A percentile compares a stretch with the other conserved stretches of the same genome.
These are phyloP conservation scores for Nanger granti DNA, from an alignment of 2,113 vertebrate species.

Conservation along the genomic window DNA sequence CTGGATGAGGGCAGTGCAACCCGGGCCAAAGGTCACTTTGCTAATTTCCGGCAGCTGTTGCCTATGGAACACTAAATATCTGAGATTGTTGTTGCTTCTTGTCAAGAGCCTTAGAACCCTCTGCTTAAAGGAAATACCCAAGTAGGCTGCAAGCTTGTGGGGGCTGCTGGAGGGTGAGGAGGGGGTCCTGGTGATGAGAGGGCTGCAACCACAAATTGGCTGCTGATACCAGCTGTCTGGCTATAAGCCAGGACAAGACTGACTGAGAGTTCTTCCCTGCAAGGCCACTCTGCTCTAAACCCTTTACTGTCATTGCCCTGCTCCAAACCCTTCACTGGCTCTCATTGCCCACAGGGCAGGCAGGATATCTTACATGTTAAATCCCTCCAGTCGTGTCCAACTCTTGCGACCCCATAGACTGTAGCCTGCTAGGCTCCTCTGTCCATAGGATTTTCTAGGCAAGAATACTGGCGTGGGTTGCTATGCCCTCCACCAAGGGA, in stretches of 20 bases:
- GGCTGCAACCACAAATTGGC: neutral
- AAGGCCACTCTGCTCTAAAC: neutral
- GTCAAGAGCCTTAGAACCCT: neutral
- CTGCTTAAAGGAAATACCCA: neutral
- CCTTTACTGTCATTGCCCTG: neutral
- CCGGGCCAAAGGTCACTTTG: neutral
- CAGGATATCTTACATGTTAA: neutral
- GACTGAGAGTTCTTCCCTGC: neutral
- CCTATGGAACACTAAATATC: neutral
- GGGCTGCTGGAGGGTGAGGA: neutral
- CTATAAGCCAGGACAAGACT: neutral
- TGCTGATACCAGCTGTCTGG: neutral
- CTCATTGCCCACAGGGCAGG: neutral
- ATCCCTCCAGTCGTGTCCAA: neutral
- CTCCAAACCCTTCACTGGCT: neutral
- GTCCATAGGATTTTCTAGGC: neutral
- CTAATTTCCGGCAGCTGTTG: neutral
- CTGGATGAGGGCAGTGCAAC: neutral
- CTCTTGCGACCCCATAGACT: neutral
- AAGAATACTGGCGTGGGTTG: neutral
- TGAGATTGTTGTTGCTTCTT: neutral
- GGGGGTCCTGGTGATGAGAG: fast-evolving
- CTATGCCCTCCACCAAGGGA: neutral
- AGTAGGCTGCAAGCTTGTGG: neutral
- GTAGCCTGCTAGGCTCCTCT: neutral